Base-by-base conservation (phyloP, 2,888 invertebrate genomes). In the Cataglyphis rosenhaueri region DNA sequence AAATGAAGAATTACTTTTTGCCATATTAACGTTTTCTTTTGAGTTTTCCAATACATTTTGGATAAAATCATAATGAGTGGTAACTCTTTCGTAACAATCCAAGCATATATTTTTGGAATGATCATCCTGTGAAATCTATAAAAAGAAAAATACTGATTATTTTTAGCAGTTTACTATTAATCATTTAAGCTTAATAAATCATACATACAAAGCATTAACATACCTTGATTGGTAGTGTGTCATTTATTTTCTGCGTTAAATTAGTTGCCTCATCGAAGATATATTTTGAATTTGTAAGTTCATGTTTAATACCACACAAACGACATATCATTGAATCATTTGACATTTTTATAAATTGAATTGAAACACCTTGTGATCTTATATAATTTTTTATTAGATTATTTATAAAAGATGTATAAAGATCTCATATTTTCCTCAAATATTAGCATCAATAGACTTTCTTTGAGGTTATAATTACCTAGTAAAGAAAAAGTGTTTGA, bases 101-200 rank as follows among this genome's bases (percentile, higher is more conserved):
- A 79, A 79, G 52, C 91, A 91, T 81, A 91, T 81, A 21, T 83
- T 70, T 57, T 86, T 86, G 9, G 87, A 88, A 32, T 65, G 59
- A 73, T 91, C 91, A 41, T 88, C 83, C 35, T 65, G 68, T 21
- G 84, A 86, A 68, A 91, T 85, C 91, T 91, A 75, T 6, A 90
- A 88, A 79, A 85, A 55, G 71, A 78, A 0, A 61, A 32, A 5
- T 8, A 48, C 3, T 35, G 0, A 74, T 74, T 48, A 29, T 29
- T 62, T 74, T 38, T 3, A 83, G 25, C 9, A 65, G 21, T 25
- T 73, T 9, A 21, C 3, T 52, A 55, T 3, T 62, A 82, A 65
- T 25, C 21, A 25, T n/a, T 68, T 61, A 66, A 3, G 8, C n/a
- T 48, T n/a, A 52, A 52, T n/a, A n/a, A n/a, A 52, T 52, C 8